Base-by-base conservation (phyloP, 2,797 vertebrate species). In the Melopsittacus undulatus region DNA sequence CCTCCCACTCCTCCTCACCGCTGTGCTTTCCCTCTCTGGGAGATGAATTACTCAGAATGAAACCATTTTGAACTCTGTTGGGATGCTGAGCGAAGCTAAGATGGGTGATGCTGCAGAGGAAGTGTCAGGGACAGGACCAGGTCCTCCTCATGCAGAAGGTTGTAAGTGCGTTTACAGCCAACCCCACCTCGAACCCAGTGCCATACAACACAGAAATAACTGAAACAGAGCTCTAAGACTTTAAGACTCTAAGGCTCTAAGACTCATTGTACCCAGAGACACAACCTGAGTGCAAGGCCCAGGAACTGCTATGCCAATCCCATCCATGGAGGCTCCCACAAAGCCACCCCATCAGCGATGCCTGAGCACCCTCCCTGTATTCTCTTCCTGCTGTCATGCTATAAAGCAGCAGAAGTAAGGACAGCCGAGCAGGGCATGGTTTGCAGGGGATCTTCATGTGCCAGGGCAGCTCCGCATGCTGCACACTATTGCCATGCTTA, bases 11-110 rank as follows among this genome's bases (percentile, higher is more conserved):
- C 93, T 54, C 89, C 38, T 43, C 54, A 7, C 62, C 14, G 8
- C 21, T 34, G 63, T 40, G 59, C 81, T 48, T 74, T 61, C 84
- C 83, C 81, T 83, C 94, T 64, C 78, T 46, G 75, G 79, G 85
- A 94, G 57, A 89, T 95, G 83, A 94, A 96, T 95, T 94, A 95
- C 95, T 95, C 93, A 96, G 91, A 59, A 92, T 81, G 84, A 92
- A 95, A 96, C 94, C 84, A 90, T 93, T 92, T 95, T 92, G 68
- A 93, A 94, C 87, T 83, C 82, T 70, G 72, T 13, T 66, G 89
- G 92, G 93, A 95, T 92, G 94, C 88, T 81, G 93, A 94, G 93
- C 90, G 45, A 63, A 89, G 81, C 93, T 90, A 85, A 93, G 90
- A 97, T 94, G 95, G 94, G 95, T 93, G 95, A 92, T 96, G 93